Conservation (phyloP, 23 tunicate species). For the Ascidia mentula region DNA sequence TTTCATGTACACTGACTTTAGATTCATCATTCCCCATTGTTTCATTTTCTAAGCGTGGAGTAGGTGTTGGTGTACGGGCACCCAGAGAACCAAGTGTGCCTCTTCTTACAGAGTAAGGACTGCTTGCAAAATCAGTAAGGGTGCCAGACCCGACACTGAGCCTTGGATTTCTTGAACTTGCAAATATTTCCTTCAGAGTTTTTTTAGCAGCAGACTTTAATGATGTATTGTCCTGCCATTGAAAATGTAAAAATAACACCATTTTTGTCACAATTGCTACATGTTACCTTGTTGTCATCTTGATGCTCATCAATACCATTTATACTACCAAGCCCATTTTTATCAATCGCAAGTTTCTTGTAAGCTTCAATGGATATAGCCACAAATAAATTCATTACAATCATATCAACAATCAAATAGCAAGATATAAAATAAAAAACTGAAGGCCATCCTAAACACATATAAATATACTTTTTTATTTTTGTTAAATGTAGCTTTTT, state of each 20-base stretch:
- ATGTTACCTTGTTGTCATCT: background rate
- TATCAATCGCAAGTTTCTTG: conserved; percentile 79
- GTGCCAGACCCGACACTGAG: conserved; percentile 36
- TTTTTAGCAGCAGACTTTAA: conserved; percentile 35
- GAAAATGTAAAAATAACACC: background rate
- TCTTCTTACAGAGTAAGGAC: conserved; percentile 51
- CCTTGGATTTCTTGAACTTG: conserved; percentile 48
- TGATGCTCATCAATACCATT: background rate
- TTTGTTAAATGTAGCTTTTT: background rate
- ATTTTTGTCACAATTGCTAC: background rate
- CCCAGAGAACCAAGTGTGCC: conserved; percentile 62
- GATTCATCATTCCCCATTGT: conserved; percentile 35
- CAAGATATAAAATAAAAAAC: conserved; percentile 75
- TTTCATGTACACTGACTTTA: conserved; percentile 16
- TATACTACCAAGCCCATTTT: conserved; percentile 10
- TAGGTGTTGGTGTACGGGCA: conserved; percentile 44
- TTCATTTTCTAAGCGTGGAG: conserved; percentile 31
- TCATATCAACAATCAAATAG: conserved; percentile 91
- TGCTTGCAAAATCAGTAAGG: conserved; percentile 40
- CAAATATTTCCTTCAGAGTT: conserved; percentile 51
- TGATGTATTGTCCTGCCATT: conserved; percentile 11
- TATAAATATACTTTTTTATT: background rate
- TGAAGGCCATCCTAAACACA: conserved; percentile 61
- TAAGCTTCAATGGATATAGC: conserved; percentile 97
- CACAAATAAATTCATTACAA: conserved; percentile 94